Evolutionary conservation across 2,797 vertebrate species (phyloP).

Genomic region (Lutra lutra): DNA sequence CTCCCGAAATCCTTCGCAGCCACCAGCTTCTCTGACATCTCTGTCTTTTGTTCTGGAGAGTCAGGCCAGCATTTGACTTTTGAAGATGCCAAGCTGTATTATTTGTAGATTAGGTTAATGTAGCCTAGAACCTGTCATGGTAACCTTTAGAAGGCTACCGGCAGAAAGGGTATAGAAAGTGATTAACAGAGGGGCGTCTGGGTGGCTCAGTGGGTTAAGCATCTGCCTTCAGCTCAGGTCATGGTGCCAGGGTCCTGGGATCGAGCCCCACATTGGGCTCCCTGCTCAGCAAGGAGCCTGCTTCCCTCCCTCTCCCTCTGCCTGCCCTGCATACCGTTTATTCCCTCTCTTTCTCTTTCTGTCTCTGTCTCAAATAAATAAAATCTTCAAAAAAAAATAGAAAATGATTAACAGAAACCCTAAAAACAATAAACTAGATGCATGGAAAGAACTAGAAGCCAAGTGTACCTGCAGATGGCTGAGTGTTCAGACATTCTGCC

Average conservation of each 20-base stretch:
- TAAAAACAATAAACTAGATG: neutral
- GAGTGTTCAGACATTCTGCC: neutral
- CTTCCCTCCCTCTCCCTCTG: too few relatives aligned
- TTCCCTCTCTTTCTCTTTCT: too few relatives aligned
- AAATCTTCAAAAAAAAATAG: neutral
- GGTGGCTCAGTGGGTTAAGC: neutral
- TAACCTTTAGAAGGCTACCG: neutral
- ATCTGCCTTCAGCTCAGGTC: neutral
- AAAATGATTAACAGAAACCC: neutral
- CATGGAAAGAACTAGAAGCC: neutral
- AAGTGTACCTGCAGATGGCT: neutral
- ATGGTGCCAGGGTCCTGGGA: too few relatives aligned
- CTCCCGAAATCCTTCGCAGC: neutral
- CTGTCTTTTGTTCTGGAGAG: neutral
- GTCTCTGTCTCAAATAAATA: neutral
- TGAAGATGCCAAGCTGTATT: neutral
- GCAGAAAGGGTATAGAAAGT: neutral
- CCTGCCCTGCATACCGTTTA: too few relatives aligned
- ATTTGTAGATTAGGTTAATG: neutral
- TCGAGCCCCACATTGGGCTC: too few relatives aligned
- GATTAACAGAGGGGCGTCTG: neutral
- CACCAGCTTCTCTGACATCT: neutral
- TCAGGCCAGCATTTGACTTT: neutral
- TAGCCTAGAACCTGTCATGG: neutral
- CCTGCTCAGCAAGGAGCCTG: too few relatives aligned